These are phyloP conservation scores for Eledona agricola DNA, from an alignment of 2,888 invertebrate species.

Conservation along the genomic window DNA sequence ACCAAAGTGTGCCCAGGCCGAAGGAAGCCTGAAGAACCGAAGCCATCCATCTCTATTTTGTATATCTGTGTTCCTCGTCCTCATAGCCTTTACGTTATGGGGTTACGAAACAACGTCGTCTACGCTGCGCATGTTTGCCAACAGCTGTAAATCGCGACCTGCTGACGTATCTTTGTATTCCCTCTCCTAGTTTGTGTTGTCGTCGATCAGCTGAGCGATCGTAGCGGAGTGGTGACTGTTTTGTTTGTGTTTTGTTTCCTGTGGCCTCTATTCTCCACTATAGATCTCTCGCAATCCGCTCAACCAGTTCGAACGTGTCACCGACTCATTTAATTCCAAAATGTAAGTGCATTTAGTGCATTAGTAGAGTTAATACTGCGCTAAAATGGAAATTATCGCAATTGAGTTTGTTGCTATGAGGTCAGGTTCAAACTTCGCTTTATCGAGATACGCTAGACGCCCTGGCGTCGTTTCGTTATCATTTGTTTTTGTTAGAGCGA, in stretches of 20 bases:
- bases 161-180: constrained; percentile 21
- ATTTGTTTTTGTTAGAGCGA: no score
- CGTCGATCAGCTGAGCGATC: constrained; percentile 33
- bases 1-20: no score
- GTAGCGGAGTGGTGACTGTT: constrained; percentile 28
- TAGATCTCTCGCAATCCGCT: no score
- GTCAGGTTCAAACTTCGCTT: constrained; percentile 17
- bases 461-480: constrained; percentile 12
- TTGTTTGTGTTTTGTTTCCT: constrained; percentile 31
- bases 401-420: constrained; percentile 7
- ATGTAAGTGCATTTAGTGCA: constrained; percentile 26
- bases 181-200: constrained; percentile 2
- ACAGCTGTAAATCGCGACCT: constrained; percentile 28
- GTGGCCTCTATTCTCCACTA: constrained; percentile 26
- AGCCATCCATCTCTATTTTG: no score
- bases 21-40: no score
- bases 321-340: constrained; percentile 8
- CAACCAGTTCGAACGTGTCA: constrained; percentile 21
- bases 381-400: neutral
- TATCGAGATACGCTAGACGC: constrained; percentile 13
- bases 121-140: constrained; percentile 25
- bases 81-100: constrained; percentile 5
- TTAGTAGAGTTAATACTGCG: no score
- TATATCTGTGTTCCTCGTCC: no score
- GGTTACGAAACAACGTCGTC: constrained; percentile 26